Evolutionary conservation across 1,140 invertebrate genomes (phyloP), one percentile per base, ranked within the genome.

Genomic region (Archegozetes longisetosus): DNA sequence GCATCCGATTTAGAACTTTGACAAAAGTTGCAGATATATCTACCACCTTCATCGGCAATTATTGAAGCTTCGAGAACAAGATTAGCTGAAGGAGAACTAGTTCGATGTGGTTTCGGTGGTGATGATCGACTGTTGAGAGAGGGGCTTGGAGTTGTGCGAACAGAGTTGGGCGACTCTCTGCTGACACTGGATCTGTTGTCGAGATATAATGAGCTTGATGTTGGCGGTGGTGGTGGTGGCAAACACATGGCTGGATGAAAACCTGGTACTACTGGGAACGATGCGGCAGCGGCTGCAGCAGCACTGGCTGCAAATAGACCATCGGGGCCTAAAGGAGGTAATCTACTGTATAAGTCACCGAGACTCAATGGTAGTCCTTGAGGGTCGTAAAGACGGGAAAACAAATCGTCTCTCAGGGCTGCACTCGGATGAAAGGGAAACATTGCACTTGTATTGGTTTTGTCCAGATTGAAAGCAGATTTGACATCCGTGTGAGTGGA

Each of bases 341-440:
- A 61, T 79, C 76, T 53, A 75, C 70, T 59, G 50, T 68, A 68
- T 17, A 64, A 54, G 9, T 80, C 79, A n/a, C 46, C 56, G n/a
- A 77, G 70, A 57, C 70, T 75, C 55, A 79, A 74, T 0, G 77
- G 75, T 13, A 78, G 68, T 9, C 75, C 72, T 32, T 75, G 73
- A 32, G 82, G 78, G 3, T 86, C 84, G 68, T 88, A 91, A 6
- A 90, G 74, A 61, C 88, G 78, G 1, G 86, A 84, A 50, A 91
- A 69, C 52, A 91, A 80, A 66, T 91, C 87, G n/a, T 82, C 81
- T 74, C 81, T 74, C 65, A 84, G 69, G 59, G 74, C 64, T 2
- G 76, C 70, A 64, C 70, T 61, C 64, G 79, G 64, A n/a, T n/a
- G n/a, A n/a, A 76, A 72, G 14, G 74, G 66, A 66, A 74, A 75